phyloP scores from a whole-genome alignment of 1,140 invertebrate genomes.

The Ladona fulva region DNA sequence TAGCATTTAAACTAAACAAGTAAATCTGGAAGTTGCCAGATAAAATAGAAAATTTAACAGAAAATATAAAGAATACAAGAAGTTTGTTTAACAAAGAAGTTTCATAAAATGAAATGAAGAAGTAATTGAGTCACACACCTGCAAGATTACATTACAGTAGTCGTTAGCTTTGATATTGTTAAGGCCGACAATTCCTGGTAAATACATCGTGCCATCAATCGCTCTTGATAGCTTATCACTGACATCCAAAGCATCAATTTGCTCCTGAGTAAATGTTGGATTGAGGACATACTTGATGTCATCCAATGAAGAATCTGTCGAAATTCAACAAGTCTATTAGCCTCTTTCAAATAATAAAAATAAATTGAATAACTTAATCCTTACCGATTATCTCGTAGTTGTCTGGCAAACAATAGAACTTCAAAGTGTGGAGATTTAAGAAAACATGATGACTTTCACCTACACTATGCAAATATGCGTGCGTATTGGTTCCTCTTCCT shows the following conservation, averaged over 20 bases:
- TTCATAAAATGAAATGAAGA: too few relatives aligned
- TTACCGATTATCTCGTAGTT: conserved; percentile 98
- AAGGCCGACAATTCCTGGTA: conserved; percentile 91
- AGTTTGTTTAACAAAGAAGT: too few relatives aligned
- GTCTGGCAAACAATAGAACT: conserved; percentile 98
- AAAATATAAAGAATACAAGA: background rate
- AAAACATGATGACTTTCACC: conserved; percentile 97
- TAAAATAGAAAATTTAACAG: background rate
- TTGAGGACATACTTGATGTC: conserved; percentile 99
- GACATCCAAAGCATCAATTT: conserved; percentile 72
- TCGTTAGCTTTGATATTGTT: conserved; percentile 99
- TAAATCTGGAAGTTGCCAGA: background rate
- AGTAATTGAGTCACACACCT: conserved; percentile 54
- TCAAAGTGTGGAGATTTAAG: conserved; percentile 91
- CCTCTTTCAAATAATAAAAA: background rate
- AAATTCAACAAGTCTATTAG: conserved; percentile 24
- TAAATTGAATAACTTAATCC: conserved; percentile 25
- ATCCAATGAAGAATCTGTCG: conserved; percentile 87
- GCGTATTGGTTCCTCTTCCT: conserved; percentile 94
- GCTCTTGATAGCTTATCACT: conserved; percentile 85
- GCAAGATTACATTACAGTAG: conserved; percentile 97
- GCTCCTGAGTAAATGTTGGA: conserved; percentile 81
- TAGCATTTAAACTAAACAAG: too few relatives aligned
- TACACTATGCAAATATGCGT: conserved; percentile 98
- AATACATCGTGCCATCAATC: conserved; percentile 93